These are phyloP conservation scores for Polydrusus pterygomalis DNA, from an alignment of 2,888 invertebrate genomes.

Conservation along the genomic window DNA sequence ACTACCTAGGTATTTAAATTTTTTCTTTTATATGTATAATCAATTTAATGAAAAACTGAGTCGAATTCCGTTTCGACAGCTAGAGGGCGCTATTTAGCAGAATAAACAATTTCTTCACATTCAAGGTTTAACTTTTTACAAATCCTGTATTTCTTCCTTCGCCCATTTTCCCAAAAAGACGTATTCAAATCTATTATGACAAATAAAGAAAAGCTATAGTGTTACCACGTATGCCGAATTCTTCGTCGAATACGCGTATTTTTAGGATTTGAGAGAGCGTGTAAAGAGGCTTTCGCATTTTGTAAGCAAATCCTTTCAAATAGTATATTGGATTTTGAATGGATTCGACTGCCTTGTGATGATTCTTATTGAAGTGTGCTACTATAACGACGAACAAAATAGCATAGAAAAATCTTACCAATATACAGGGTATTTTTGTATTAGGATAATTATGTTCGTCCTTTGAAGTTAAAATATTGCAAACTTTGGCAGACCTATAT, in stretches of 20 bases:
- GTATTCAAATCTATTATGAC: constrained; percentile 30
- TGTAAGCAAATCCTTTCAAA: constrained; percentile 71
- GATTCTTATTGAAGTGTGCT: constrained; percentile 48
- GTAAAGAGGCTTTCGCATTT: constrained; percentile 69
- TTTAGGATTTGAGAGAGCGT: constrained; percentile 71
- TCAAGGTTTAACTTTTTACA: neutral
- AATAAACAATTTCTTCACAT: too few species aligned
- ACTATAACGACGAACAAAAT: constrained; percentile 39
- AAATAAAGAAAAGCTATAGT: constrained; percentile 43
- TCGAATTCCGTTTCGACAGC: too few species aligned
- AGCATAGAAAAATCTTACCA: constrained; percentile 19
- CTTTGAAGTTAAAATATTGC: neutral
- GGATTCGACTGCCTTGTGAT: constrained; percentile 47
- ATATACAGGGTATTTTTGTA: neutral
- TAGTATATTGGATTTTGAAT: constrained; percentile 66
- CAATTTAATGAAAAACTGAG: too few species aligned
- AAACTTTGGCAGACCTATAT: too few species aligned
- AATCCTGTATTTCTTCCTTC: constrained; percentile 2
- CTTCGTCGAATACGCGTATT: constrained; percentile 71
- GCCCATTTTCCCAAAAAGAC: neutral
- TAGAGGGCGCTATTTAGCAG: too few species aligned
- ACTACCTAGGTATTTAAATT: too few species aligned
- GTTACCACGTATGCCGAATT: constrained; percentile 53
- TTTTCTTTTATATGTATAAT: too few species aligned
- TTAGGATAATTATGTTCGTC: neutral